Percentiles rank a stretch among this genome's conserved stretches.
These are phyloP conservation scores for Eretmochelys imbricata DNA, from an alignment of 2,113 vertebrate genomes.

Conservation along the genomic window DNA sequence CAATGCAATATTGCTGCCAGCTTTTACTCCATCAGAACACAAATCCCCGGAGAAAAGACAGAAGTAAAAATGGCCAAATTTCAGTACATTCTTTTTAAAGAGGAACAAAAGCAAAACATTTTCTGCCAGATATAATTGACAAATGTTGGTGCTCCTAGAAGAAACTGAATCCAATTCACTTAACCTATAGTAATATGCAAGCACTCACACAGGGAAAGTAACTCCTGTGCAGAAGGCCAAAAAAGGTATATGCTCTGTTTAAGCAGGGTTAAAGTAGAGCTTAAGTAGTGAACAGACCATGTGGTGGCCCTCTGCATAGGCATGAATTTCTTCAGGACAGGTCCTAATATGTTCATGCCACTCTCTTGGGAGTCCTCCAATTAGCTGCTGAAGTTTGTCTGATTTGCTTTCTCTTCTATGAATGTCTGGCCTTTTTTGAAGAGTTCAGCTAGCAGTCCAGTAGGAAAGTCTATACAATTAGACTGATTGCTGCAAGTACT, in stretches of 20 bases:
- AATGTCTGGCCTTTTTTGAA: neutral
- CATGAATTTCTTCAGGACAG: neutral
- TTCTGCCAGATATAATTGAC: neutral
- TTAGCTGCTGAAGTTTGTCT: neutral
- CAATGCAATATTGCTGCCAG: neutral
- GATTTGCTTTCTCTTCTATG: neutral
- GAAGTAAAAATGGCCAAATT: neutral
- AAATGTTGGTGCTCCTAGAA: neutral
- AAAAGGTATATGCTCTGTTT: neutral
- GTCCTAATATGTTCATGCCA: neutral
- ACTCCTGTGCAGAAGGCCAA: neutral
- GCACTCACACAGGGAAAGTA: neutral
- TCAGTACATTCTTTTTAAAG: neutral
- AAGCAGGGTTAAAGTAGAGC: neutral
- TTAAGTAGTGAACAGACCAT: accelerated
- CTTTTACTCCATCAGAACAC: neutral
- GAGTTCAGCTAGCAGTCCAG: neutral
- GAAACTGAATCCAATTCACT: neutral
- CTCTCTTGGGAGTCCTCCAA: neutral
- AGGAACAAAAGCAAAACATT: neutral
- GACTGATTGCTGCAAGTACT: neutral
- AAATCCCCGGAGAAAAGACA: accelerated
- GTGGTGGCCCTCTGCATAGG: neutral
- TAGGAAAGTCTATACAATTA: neutral
- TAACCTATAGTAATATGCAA: neutral